Conservation (phyloP, 2,888 invertebrate genomes). For the Lepidochitona cinerea region DNA sequence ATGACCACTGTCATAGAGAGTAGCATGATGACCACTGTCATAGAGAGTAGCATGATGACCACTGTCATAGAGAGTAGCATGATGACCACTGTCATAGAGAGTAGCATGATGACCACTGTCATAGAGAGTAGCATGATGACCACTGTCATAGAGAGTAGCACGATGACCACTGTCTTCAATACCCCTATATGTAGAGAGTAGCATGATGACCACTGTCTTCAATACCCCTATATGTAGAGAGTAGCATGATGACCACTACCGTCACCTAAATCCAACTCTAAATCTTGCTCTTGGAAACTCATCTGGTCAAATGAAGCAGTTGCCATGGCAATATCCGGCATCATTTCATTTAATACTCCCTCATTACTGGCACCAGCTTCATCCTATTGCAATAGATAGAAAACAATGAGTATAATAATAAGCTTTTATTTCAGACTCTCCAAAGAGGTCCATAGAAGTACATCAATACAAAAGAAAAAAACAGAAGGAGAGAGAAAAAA, state of each 20-base stretch:
- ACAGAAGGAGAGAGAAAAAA: too few relatives aligned
- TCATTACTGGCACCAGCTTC: constrained; percentile 77
- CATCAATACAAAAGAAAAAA: too few relatives aligned
- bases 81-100: too few relatives aligned
- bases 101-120: too few relatives aligned
- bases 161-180: not conserved
- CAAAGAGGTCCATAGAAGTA: too few relatives aligned
- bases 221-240: constrained; percentile 15
- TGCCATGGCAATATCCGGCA: constrained; percentile 89
- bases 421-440: too few relatives aligned
- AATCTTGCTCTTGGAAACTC: constrained; percentile 69
- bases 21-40: too few relatives aligned
- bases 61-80: too few relatives aligned
- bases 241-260: constrained; percentile 61
- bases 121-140: too few relatives aligned
- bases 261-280: constrained; percentile 89
- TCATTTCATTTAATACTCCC: constrained; percentile 84
- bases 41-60: too few relatives aligned
- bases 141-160: not conserved
- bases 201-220: not conserved
- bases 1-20: too few relatives aligned
- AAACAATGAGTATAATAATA: too few relatives aligned
- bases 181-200: constrained; percentile 40
- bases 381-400: constrained; percentile 49
- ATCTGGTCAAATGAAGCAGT: constrained; percentile 81